Evolutionary conservation across 2,113 vertebrate genomes (phyloP).

Genomic region (Columba livia): DNA sequence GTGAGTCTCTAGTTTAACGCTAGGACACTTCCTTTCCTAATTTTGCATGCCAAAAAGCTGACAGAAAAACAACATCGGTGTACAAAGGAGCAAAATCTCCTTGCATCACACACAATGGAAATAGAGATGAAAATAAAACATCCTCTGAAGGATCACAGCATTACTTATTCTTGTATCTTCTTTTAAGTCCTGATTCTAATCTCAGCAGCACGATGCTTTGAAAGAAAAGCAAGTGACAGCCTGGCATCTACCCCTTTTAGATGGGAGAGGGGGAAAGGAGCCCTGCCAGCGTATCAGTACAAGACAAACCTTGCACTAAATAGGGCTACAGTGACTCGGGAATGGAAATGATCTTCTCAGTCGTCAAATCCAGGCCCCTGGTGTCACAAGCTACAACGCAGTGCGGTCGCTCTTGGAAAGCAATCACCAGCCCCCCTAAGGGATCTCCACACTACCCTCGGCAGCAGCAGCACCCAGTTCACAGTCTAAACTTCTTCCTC

Average conservation of each 20-base stretch:
- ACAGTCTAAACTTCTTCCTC: neutral
- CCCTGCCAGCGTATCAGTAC: constrained; percentile 8
- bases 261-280: neutral
- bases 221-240: constrained; percentile 1
- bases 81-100: constrained; percentile 45
- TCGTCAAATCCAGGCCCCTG: neutral
- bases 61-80: constrained; percentile 57
- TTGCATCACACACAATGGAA: neutral
- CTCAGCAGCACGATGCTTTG: neutral
- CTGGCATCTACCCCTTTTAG: neutral
- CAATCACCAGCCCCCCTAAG: neutral
- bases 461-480: neutral
- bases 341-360: constrained; percentile 24
- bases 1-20: constrained; percentile 27
- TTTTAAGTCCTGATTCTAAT: constrained; percentile 38
- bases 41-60: constrained; percentile 65
- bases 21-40: constrained; percentile 54
- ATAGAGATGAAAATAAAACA: constrained; percentile 34
- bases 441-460: neutral
- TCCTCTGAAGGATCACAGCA: neutral
- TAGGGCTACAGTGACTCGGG: neutral
- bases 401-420: neutral
- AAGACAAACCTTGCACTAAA: constrained; percentile 20
- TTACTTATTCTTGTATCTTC: neutral
- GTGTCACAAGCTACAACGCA: neutral